phyloP scores from a whole-genome alignment of 2,888 invertebrate species.

The Stenichneumon culpator region DNA sequence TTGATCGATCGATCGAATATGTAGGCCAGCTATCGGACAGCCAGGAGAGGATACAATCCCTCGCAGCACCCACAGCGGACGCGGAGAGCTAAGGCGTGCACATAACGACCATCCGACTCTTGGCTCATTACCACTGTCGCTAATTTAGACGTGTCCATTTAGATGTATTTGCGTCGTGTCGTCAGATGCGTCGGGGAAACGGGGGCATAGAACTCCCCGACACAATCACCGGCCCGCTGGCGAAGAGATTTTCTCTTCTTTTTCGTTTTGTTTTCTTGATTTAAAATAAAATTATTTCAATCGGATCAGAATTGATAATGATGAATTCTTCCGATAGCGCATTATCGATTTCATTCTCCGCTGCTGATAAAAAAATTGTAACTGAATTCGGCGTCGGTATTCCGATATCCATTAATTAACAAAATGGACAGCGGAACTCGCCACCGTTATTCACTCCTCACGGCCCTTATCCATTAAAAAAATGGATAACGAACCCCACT shows the following conservation, averaged over 20 bases:
- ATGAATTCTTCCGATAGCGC: too few species aligned
- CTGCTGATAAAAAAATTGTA: too few species aligned
- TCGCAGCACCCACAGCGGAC: background rate
- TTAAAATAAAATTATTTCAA: background rate
- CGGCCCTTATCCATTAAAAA: too few species aligned
- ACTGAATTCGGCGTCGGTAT: too few species aligned
- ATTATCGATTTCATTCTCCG: too few species aligned
- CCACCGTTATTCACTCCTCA: too few species aligned
- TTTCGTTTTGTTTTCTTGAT: background rate
- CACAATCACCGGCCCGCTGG: background rate
- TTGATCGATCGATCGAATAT: slow-evolving; percentile 65
- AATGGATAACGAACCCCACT: too few species aligned
- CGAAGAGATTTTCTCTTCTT: background rate
- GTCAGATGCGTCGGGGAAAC: slow-evolving; percentile 75
- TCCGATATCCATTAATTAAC: too few species aligned
- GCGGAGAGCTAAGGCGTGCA: background rate
- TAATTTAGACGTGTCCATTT: slow-evolving; percentile 80
- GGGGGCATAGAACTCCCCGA: slow-evolving; percentile 62
- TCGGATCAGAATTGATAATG: background rate
- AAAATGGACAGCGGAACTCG: too few species aligned
- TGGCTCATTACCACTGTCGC: slow-evolving; percentile 72
- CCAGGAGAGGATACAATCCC: slow-evolving; percentile 42
- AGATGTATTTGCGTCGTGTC: slow-evolving; percentile 74
- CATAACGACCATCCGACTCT: slow-evolving; percentile 44
- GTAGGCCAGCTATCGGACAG: slow-evolving; percentile 59